Evolutionary conservation across 2,797 vertebrate species (phyloP).

Genomic region (Neosilurus mollespiculum): DNA sequence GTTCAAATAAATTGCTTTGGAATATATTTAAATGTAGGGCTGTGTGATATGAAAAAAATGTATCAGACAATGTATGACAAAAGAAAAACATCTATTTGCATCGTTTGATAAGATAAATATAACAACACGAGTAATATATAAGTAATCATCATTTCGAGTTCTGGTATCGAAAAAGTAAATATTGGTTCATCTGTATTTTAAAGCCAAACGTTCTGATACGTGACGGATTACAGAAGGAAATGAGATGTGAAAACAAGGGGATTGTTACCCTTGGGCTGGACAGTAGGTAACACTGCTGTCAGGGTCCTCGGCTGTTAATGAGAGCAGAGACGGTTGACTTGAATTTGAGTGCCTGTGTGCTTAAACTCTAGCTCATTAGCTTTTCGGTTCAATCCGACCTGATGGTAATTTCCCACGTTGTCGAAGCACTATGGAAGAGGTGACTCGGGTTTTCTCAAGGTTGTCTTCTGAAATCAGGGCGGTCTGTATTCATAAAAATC

Average conservation of each 20-base stretch:
- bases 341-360: slow-evolving; percentile 32
- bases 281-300: slow-evolving; percentile 1
- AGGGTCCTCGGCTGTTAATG: slow-evolving; percentile 18
- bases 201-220: background rate
- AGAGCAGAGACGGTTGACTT: slow-evolving; percentile 27
- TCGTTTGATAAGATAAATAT: too few species aligned
- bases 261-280: slow-evolving; percentile 1
- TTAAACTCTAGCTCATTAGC: slow-evolving; percentile 34
- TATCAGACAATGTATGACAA: too few species aligned
- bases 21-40: too few species aligned
- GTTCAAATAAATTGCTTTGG: too few species aligned
- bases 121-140: too few species aligned
- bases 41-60: too few species aligned
- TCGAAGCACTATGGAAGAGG: background rate
- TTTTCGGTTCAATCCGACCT: slow-evolving; percentile 23
- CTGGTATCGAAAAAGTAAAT: too few species aligned
- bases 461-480: background rate
- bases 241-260: background rate
- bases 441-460: slow-evolving; percentile 4
- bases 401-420: slow-evolving; percentile 26
- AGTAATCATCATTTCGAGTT: too few species aligned
- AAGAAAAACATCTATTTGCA: too few species aligned
- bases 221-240: background rate
- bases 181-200: background rate
- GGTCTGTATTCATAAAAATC: slow-evolving; percentile 40